Evolutionary conservation across 2,888 invertebrate genomes (phyloP).

Genomic region (Trissolcus japonicus): DNA sequence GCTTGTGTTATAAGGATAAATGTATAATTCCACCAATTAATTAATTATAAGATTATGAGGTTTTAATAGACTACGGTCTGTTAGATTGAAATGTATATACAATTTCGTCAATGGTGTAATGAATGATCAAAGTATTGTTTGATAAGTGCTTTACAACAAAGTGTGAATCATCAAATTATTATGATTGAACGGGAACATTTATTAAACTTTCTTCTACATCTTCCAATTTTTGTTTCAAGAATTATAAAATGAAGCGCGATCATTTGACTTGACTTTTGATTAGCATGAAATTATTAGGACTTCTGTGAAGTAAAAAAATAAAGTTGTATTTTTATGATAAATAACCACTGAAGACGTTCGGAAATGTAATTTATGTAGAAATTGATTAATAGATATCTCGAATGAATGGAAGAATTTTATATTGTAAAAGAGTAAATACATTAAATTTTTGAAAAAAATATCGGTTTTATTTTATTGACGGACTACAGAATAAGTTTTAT

Average conservation of each 20-base stretch:
- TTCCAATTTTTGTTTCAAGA: background rate
- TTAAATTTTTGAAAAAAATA: slow-evolving; percentile 25
- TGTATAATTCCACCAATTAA: background rate
- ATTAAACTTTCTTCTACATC: background rate
- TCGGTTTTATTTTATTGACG: background rate
- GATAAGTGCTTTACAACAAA: too few relatives aligned
- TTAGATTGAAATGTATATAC: too few relatives aligned
- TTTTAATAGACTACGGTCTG: too few relatives aligned
- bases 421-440: slow-evolving; percentile 23
- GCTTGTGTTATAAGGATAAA: background rate
- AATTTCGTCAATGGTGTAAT: too few relatives aligned
- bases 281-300: too few relatives aligned
- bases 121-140: too few relatives aligned
- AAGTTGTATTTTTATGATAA: slow-evolving; percentile 21
- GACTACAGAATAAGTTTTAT: background rate
- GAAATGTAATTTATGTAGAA: slow-evolving; percentile 31
- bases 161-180: too few relatives aligned
- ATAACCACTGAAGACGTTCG: slow-evolving; percentile 11
- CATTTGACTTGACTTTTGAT: too few relatives aligned
- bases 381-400: slow-evolving; percentile 14
- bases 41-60: background rate
- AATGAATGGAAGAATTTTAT: slow-evolving; percentile 24
- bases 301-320: slow-evolving; percentile 1
- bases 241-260: too few relatives aligned
- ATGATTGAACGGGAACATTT: too few relatives aligned